Evolutionary conservation across 2,113 vertebrate species (phyloP), one percentile per base, ranked within the genome.

Genomic region (Nibea coibor): DNA sequence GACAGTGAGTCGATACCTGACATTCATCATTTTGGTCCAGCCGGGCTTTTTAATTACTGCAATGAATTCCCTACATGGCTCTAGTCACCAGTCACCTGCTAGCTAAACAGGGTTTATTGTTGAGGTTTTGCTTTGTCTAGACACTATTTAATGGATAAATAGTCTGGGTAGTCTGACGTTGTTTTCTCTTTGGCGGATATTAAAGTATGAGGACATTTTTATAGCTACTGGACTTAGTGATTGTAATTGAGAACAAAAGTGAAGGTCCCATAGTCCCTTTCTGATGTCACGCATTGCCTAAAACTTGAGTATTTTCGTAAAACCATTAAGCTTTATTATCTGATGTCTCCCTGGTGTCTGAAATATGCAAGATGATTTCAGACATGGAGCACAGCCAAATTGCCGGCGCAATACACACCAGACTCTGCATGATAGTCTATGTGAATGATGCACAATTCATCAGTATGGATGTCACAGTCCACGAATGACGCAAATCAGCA

Each of bases 21-120:
- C 92, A 91, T 93, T 92, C 86, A 90, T 94, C 89, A 94, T 90
- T 91, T 87, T 61, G 67, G 79, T 87, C 83, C 81, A 80, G 89
- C 78, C 66, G 48, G 68, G 62, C 80, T 81, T 89, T 94, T 94
- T 94, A 93, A 94, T 94, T 94, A 93, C 86, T 58, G 78, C 89
- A 87, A 86, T 91, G 89, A 93, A 95, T 93, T 90, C 85, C 77
- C 81, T 80, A 68, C 85, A 85, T 62, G 66, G 63, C 75, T 86
- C 50, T 48, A 81, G 84, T 72, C 80, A 81, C 62, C 71, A 64
- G 57, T 87, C 79, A 88, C 58, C 67, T 86, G 64, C 72, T 80
- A 75, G 84, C 72, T 65, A 82, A 89, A 88, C 78, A 83, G 48
- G 17, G 43, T 81, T 79, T 82, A 72, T 80, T 81, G 80, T 83